A percentile compares a stretch with the other conserved stretches of the same genome.
These are phyloP conservation scores for Euplexia lucipara DNA, from an alignment of 2,888 invertebrate species.

Conservation along the genomic window DNA sequence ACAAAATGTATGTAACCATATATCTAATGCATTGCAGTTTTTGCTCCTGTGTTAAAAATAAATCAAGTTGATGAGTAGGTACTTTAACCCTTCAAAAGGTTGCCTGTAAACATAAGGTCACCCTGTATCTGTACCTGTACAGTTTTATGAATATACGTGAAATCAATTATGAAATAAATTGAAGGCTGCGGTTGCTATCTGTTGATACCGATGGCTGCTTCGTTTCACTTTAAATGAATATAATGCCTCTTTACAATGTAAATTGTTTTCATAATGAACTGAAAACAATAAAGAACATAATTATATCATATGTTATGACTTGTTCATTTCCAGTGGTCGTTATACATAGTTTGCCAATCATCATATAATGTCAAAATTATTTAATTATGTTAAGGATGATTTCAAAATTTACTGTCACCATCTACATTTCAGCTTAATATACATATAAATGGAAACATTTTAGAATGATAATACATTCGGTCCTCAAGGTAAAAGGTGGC, in stretches of 20 bases:
- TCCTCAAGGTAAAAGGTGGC: too few relatives aligned
- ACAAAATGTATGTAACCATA: too few relatives aligned
- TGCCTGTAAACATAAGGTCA: too few relatives aligned
- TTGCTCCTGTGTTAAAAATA: too few relatives aligned
- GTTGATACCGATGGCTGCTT: constrained; percentile 37
- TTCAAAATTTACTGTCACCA: background rate
- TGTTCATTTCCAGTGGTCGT: too few relatives aligned
- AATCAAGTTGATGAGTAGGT: too few relatives aligned
- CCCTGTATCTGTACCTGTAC: constrained; percentile 14
- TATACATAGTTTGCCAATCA: background rate
- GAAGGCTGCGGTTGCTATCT: constrained; percentile 48
- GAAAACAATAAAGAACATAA: background rate
- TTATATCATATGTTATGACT: too few relatives aligned
- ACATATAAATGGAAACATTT: too few relatives aligned
- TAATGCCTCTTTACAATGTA: constrained; percentile 13
- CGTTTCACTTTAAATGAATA: constrained; percentile 23
- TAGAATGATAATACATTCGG: too few relatives aligned
- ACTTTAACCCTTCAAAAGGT: too few relatives aligned
- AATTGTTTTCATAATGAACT: background rate
- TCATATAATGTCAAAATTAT: background rate
- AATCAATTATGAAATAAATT: constrained; percentile 54
- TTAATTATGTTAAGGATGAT: background rate
- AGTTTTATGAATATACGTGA: constrained; percentile 29
- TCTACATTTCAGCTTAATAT: too few relatives aligned
- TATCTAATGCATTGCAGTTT: too few relatives aligned